Evolutionary conservation across 2,797 vertebrate species (phyloP).

Genomic region (Anabacerthia variegaticeps): DNA sequence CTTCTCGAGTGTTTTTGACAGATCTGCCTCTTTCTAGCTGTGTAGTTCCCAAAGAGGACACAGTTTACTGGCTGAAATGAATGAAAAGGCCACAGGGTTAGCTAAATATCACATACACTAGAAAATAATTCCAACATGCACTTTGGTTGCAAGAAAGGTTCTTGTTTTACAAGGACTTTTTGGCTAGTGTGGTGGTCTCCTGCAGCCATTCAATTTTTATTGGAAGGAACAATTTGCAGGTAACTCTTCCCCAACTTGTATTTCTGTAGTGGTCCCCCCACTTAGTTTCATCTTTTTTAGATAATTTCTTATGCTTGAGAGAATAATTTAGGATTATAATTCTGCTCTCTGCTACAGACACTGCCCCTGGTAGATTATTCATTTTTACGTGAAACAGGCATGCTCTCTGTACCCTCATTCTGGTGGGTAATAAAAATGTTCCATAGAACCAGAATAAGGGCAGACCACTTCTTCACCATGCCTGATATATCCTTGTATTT

Average conservation of each 20-base stretch:
- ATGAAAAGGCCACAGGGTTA: neutral
- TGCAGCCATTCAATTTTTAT: neutral
- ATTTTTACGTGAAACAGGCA: neutral
- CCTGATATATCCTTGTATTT: neutral
- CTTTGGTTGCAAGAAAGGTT: neutral
- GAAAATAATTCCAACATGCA: neutral
- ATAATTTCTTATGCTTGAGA: neutral
- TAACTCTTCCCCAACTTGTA: neutral
- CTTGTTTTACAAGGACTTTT: neutral
- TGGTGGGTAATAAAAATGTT: neutral
- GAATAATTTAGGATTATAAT: neutral
- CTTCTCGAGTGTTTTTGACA: neutral
- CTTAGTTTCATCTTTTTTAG: neutral
- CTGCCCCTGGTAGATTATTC: neutral
- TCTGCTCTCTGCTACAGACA: neutral
- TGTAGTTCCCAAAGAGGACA: neutral
- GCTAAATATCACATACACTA: neutral
- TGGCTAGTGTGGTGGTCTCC: neutral
- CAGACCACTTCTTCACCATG: neutral
- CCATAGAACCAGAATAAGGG: neutral
- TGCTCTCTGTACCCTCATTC: neutral
- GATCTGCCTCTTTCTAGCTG: neutral
- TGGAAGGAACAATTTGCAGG: neutral
- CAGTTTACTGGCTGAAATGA: neutral
- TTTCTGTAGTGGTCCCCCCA: neutral